A percentile compares a stretch with the other conserved stretches of the same genome.
These are phyloP conservation scores for Tamias sibiricus DNA, from an alignment of 2,113 vertebrate genomes.

Conservation along the genomic window DNA sequence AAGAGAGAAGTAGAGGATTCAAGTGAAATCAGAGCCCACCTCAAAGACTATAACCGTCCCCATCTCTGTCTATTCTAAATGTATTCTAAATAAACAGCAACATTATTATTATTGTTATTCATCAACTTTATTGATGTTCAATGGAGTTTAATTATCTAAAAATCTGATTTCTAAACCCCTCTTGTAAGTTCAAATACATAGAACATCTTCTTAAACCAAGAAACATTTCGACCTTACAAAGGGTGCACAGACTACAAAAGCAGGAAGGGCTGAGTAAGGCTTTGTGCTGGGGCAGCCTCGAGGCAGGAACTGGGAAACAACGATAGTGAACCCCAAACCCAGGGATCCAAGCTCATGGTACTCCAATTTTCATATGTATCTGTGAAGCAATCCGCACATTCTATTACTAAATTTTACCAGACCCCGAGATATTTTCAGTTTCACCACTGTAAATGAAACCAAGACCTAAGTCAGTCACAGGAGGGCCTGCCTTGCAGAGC, in stretches of 20 bases:
- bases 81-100: too few relatives aligned
- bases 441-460: not conserved
- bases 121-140: not conserved
- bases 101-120: not conserved
- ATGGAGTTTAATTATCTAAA: not conserved
- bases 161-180: conserved; percentile 56
- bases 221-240: not conserved
- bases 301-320: not conserved
- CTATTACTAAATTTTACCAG: not conserved
- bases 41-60: not conserved
- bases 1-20: not conserved
- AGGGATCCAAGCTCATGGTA: not conserved
- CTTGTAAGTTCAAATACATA: not conserved
- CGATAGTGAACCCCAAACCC: not conserved
- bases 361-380: not conserved
- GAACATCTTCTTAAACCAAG: not conserved
- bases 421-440: not conserved
- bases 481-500: not conserved
- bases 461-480: not conserved
- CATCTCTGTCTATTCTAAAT: not conserved
- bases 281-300: not conserved
- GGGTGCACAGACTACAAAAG: not conserved
- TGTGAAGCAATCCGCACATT: not conserved
- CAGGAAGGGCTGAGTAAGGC: not conserved
- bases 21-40: not conserved